Conservation (phyloP, 2,888 invertebrate genomes). For the Hirtodrosophila alboralis region DNA sequence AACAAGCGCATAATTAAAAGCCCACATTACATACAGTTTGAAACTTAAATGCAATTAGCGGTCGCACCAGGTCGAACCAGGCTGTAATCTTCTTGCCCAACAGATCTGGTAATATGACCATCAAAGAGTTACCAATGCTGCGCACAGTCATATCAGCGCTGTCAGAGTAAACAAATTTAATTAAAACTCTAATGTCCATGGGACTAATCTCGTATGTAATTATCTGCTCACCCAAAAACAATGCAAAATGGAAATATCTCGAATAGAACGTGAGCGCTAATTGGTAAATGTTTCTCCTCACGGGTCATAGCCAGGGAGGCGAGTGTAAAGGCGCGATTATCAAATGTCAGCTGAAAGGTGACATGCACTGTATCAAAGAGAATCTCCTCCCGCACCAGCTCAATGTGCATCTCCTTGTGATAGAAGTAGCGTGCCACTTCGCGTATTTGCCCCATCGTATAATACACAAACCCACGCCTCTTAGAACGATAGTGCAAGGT, state of each 20-base stretch:
- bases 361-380: slow-evolving; percentile 96
- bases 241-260: slow-evolving; percentile 99
- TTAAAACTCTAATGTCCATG: too few relatives aligned
- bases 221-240: slow-evolving; percentile 91
- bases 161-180: too few relatives aligned
- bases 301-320: slow-evolving; percentile 93
- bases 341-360: slow-evolving; percentile 96
- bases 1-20: background rate
- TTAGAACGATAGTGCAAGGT: slow-evolving; percentile 97
- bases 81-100: slow-evolving; percentile 95
- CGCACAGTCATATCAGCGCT: slow-evolving; percentile 94
- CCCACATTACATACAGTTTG: slow-evolving; percentile 89
- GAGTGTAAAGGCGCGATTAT: slow-evolving; percentile 95
- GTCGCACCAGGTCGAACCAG: slow-evolving; percentile 95
- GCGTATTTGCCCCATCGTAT: slow-evolving; percentile 98
- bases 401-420: slow-evolving; percentile 96
- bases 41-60: slow-evolving; percentile 97
- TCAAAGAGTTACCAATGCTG: slow-evolving; percentile 94
- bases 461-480: slow-evolving; percentile 96
- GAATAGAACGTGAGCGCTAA: slow-evolving; percentile 94
- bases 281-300: slow-evolving; percentile 94
- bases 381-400: slow-evolving; percentile 93
- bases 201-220: too few relatives aligned
- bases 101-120: slow-evolving; percentile 94
- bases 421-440: slow-evolving; percentile 97